Conservation (phyloP, 2,113 vertebrate genomes). For the Scortum barcoo region DNA sequence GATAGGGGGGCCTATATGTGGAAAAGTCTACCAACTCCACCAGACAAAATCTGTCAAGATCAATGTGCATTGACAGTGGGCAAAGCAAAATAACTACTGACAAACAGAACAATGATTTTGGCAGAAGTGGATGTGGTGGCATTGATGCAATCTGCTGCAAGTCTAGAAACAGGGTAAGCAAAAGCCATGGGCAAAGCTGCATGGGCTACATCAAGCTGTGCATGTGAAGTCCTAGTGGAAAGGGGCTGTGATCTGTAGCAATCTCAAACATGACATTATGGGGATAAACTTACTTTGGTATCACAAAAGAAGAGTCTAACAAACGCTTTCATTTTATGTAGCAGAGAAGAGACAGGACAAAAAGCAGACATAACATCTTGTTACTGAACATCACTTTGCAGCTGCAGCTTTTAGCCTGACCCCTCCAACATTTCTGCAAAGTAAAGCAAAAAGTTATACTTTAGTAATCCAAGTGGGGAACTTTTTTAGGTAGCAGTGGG, state of each 20-base stretch:
- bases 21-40: background rate
- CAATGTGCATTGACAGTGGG: slow-evolving; percentile 26
- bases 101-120: slow-evolving; percentile 57
- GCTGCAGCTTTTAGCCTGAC: background rate
- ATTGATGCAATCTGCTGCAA: slow-evolving; percentile 77
- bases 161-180: slow-evolving; percentile 48
- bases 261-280: slow-evolving; percentile 11
- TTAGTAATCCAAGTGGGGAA: background rate
- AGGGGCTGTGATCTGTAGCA: slow-evolving; percentile 8
- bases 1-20: background rate
- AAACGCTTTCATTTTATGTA: slow-evolving; percentile 18
- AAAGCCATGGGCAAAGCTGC: slow-evolving; percentile 40
- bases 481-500: background rate
- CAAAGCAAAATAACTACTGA: slow-evolving; percentile 41
- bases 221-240: slow-evolving; percentile 15
- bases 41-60: slow-evolving; percentile 24
- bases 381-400: slow-evolving; percentile 9
- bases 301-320: too few relatives aligned
- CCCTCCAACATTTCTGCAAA: slow-evolving; percentile 5
- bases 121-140: slow-evolving; percentile 38
- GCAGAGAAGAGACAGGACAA: background rate
- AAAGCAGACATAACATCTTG: slow-evolving; percentile 5
- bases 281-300: slow-evolving; percentile 1
- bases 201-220: slow-evolving; percentile 37
- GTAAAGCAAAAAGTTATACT: slow-evolving; percentile 19